phyloP scores from a whole-genome alignment of 2,113 vertebrate species.

The Podarcis raffonei region DNA sequence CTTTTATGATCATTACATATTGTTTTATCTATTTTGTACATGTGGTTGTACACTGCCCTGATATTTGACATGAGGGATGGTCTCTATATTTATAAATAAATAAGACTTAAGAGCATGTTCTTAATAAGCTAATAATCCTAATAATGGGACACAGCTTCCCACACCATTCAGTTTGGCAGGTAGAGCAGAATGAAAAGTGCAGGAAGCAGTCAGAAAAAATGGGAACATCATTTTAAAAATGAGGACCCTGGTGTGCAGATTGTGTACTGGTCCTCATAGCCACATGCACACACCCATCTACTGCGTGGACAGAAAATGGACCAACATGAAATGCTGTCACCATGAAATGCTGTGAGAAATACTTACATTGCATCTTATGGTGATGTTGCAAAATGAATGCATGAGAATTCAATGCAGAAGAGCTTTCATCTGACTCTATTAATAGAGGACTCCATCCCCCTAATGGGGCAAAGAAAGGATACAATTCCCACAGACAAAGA shows the following conservation, averaged over 20 bases:
- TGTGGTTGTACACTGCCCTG: too few species aligned
- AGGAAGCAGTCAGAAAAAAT: not conserved
- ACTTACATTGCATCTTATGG: not conserved
- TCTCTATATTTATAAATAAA: too few species aligned
- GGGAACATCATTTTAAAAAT: not conserved
- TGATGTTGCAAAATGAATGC: not conserved
- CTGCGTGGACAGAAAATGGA: not conserved
- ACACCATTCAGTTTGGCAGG: not conserved
- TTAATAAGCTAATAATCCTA: not conserved
- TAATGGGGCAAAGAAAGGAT: slow-evolving; percentile 75
- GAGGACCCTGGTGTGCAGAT: not conserved
- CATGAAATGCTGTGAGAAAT: not conserved
- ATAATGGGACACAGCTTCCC: too few species aligned
- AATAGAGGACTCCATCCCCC: not conserved
- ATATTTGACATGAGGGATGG: too few species aligned
- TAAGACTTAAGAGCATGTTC: not conserved
- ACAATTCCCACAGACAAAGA: slow-evolving; percentile 96
- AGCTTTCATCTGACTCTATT: not conserved
- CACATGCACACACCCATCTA: not conserved
- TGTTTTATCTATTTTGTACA: too few species aligned
- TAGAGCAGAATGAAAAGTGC: not conserved
- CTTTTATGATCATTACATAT: too few species aligned
- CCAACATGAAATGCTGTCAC: not conserved
- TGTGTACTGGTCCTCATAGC: not conserved
- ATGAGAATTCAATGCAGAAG: not conserved